Base-by-base conservation (phyloP, 2,888 invertebrate species). In the Drosophila lacicola region DNA sequence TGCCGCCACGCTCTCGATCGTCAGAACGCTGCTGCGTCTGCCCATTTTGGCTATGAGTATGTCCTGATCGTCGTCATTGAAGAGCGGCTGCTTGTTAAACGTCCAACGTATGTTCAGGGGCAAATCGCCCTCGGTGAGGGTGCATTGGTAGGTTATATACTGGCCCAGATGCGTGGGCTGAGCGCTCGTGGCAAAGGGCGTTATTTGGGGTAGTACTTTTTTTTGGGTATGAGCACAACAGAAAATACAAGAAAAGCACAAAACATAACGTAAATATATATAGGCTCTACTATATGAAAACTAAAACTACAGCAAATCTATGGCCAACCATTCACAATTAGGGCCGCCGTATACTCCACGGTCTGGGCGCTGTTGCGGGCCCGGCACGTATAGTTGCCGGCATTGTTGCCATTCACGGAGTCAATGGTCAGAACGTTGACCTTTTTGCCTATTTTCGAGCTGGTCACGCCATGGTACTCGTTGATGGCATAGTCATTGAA, bases 1-100 rank as follows among this genome's bases (percentile, higher is more conserved):
- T 47, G 94, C 95, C 64, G 94, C 94, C 71, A 96, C 94, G 50
- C 95, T 94, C 84, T 96, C 96, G 84, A 96, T 96, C 54, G 95
- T 95, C 68, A 96, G 93, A 60, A 95, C 94, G 88, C 95, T 95
- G 78, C 95, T 95, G 65, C 95, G 94, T 88, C 94, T 94, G 78
- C 94, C 95, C 83, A 95, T 91, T 89, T 94, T 94, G 88, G 95
- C 90, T 37, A 94, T 92, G 9, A 94, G 90, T 73, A 94, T 92
- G 81, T 94, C 94, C 77, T 90, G 87, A 73, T 91, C 91, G 21
- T 91, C 90, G 61, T 88, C 88, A 64, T 90, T 88, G 55, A 91
- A 80, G 46, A 92, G 80, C 29, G 92, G 91, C 85, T 91, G 90
- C 69, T 91, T 90, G 76, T 92, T 95, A 74, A 94, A 92, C 49